Evolutionary conservation across 2,888 invertebrate genomes (phyloP).

Genomic region (Drosophila borborema): DNA sequence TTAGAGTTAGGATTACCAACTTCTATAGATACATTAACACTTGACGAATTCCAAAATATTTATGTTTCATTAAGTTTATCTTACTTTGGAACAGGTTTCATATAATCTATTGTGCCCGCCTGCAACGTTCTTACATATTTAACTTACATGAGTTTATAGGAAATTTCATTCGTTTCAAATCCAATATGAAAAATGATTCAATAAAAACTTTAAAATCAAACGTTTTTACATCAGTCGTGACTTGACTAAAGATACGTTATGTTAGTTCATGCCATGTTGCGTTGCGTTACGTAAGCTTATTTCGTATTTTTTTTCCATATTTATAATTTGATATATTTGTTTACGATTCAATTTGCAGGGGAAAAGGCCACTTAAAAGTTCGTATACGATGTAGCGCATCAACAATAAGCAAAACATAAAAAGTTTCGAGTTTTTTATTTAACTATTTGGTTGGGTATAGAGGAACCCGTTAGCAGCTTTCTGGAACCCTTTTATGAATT

Average conservation of each 20-base stretch:
- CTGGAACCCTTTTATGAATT: neutral
- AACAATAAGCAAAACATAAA: constrained; percentile 1
- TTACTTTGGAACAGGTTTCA: neutral
- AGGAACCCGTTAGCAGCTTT: neutral
- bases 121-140: neutral
- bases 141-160: neutral
- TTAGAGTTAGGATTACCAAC: too few species aligned
- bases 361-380: constrained; percentile 9
- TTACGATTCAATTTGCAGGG: neutral
- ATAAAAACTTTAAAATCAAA: neutral
- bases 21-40: too few species aligned
- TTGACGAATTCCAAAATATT: too few species aligned
- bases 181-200: neutral
- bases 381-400: neutral
- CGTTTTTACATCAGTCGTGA: neutral
- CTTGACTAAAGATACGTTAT: neutral
- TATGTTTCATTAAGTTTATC: too few species aligned
- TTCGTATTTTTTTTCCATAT: neutral
- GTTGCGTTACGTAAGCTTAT: neutral
- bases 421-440: neutral
- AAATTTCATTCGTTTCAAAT: neutral
- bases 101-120: too few species aligned
- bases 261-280: neutral
- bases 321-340: neutral
- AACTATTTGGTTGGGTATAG: neutral